Percentiles rank a stretch among this genome's conserved stretches.
phyloP scores from a whole-genome alignment of 1,140 invertebrate species.

The Drosophila nannoptera region DNA sequence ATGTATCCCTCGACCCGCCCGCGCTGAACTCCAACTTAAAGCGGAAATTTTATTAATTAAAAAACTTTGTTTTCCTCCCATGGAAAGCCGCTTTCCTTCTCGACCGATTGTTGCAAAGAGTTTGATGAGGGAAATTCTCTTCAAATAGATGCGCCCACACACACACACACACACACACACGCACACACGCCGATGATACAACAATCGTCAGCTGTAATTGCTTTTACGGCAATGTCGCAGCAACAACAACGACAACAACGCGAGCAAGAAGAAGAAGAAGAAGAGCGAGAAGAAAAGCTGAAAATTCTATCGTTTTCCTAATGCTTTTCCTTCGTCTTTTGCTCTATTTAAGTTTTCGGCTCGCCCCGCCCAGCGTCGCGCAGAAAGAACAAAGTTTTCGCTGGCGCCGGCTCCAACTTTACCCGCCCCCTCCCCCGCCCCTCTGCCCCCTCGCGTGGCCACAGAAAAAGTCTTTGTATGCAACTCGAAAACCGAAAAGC shows the following conservation, averaged over 20 bases:
- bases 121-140: constrained; percentile 16
- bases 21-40: constrained; percentile 29
- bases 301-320: constrained; percentile 30
- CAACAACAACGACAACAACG: constrained; percentile 21
- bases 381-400: not conserved
- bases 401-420: too few species aligned
- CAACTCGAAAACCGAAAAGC: constrained; percentile 48
- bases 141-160: not conserved
- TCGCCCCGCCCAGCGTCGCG: not conserved
- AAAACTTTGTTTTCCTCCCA: constrained; percentile 24
- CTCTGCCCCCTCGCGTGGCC: not conserved
- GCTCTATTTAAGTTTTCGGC: constrained; percentile 44
- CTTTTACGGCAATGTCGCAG: constrained; percentile 50
- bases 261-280: constrained; percentile 1
- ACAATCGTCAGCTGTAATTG: constrained; percentile 41
- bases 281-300: constrained; percentile 15
- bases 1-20: too few species aligned
- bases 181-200: not conserved
- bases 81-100: constrained; percentile 16
- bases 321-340: constrained; percentile 17
- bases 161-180: not conserved
- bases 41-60: constrained; percentile 47
- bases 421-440: not conserved
- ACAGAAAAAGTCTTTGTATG: constrained; percentile 30
- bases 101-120: constrained; percentile 8